These are phyloP conservation scores for Euwallacea fornicatus DNA, from an alignment of 1,140 invertebrate species.

Conservation along the genomic window DNA sequence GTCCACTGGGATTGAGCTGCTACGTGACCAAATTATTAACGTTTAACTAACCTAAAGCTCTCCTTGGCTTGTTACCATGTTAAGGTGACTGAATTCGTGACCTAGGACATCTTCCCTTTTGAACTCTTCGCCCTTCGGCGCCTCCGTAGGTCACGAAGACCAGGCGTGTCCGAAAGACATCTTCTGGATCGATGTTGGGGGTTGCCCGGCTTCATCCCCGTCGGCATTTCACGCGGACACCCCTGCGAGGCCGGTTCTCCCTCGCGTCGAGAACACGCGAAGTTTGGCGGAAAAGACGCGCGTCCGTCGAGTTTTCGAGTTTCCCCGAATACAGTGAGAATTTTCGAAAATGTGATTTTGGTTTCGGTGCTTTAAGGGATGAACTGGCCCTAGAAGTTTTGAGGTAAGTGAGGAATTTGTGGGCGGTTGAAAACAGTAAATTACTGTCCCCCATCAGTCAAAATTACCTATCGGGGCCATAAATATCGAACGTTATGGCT, in stretches of 20 bases:
- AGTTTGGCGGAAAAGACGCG: not conserved
- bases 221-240: conserved; percentile 20
- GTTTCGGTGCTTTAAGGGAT: too few relatives aligned
- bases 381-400: too few relatives aligned
- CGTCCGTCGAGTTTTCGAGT: not conserved
- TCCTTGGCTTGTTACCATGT: too few relatives aligned
- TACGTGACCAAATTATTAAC: too few relatives aligned
- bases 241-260: conserved; percentile 9
- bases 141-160: conserved; percentile 25
- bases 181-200: conserved; percentile 30
- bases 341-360: too few relatives aligned
- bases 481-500: too few relatives aligned
- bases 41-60: too few relatives aligned
- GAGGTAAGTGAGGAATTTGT: too few relatives aligned
- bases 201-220: conserved; percentile 18
- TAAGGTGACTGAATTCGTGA: not conserved
- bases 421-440: too few relatives aligned
- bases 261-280: not conserved
- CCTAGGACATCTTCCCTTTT: not conserved
- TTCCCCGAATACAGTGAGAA: not conserved
- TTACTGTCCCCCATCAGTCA: too few relatives aligned
- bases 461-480: too few relatives aligned
- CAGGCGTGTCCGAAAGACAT: conserved; percentile 23
- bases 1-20: too few relatives aligned
- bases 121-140: conserved; percentile 15